A percentile compares a stretch with the other conserved stretches of the same genome.
These are phyloP conservation scores for Microcebus griseorufus DNA, from an alignment of 2,113 vertebrate genomes.

Conservation along the genomic window DNA sequence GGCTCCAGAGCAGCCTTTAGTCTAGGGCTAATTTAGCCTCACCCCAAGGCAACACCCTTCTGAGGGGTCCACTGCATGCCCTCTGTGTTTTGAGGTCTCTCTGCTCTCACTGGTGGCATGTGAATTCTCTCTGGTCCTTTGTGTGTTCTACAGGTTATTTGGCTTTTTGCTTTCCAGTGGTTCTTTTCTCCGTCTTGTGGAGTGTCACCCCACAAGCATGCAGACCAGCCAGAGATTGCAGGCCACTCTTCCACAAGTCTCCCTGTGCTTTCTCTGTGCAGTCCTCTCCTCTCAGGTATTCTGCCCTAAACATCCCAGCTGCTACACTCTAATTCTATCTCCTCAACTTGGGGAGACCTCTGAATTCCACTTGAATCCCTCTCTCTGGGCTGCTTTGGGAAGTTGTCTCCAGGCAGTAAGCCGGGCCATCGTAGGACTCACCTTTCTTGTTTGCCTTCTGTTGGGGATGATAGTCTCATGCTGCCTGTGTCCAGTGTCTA, in stretches of 20 bases:
- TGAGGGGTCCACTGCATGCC: not conserved
- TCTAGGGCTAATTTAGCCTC: not conserved
- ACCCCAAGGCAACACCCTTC: not conserved
- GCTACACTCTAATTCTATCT: not conserved
- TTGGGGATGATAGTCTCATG: not conserved
- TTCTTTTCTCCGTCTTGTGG: not conserved
- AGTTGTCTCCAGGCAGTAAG: not conserved
- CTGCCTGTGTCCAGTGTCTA: not conserved
- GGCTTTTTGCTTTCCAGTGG: not conserved
- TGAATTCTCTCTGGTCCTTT: not conserved
- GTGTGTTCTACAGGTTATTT: not conserved
- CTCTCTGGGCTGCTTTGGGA: not conserved
- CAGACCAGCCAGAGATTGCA: not conserved
- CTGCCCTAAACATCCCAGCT: not conserved
- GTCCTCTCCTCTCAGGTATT: not conserved
- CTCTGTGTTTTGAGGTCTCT: not conserved
- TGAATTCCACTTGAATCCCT: not conserved
- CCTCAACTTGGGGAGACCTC: not conserved
- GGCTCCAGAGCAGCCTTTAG: not conserved
- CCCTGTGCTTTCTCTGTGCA: not conserved
- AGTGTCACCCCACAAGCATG: not conserved
- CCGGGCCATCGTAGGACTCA: not conserved
- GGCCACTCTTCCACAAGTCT: not conserved
- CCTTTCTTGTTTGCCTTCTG: not conserved
- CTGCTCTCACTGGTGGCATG: not conserved